Percentiles rank a stretch among this genome's conserved stretches.
These are phyloP conservation scores for Desmodus rotundus DNA, from an alignment of 2,113 vertebrate species.

Conservation along the genomic window DNA sequence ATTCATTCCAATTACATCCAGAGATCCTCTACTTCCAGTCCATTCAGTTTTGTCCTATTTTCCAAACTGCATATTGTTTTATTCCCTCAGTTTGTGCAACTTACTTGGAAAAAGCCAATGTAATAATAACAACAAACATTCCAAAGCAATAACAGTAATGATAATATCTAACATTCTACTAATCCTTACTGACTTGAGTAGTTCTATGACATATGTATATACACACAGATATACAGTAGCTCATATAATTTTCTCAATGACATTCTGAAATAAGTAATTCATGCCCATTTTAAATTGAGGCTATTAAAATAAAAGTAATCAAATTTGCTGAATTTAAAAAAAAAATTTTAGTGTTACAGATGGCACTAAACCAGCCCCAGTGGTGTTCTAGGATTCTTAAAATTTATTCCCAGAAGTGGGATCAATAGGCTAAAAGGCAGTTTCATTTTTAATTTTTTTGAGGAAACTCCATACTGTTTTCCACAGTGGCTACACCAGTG, in stretches of 20 bases:
- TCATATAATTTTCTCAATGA: neutral
- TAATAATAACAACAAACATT: neutral
- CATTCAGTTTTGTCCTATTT: neutral
- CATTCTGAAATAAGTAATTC: neutral
- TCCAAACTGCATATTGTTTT: neutral
- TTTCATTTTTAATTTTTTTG: no score
- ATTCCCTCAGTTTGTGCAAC: neutral
- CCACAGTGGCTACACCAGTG: no score
- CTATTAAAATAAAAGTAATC: neutral
- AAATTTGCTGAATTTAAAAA: neutral
- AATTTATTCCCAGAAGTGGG: no score
- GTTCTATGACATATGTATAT: neutral
- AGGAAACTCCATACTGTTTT: no score
- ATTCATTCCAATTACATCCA: neutral
- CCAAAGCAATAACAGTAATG: neutral
- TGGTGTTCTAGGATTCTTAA: no score
- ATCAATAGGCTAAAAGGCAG: no score
- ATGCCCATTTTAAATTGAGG: neutral
- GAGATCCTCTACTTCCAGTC: neutral
- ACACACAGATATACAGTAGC: neutral
- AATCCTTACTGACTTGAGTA: neutral
- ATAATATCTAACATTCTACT: neutral
- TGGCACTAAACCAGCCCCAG: no score
- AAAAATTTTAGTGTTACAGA: neutral
- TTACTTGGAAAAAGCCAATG: neutral